Percentiles rank a stretch among this genome's conserved stretches.
phyloP scores from a whole-genome alignment of 1,140 invertebrate species.

The Orius laevigatus region DNA sequence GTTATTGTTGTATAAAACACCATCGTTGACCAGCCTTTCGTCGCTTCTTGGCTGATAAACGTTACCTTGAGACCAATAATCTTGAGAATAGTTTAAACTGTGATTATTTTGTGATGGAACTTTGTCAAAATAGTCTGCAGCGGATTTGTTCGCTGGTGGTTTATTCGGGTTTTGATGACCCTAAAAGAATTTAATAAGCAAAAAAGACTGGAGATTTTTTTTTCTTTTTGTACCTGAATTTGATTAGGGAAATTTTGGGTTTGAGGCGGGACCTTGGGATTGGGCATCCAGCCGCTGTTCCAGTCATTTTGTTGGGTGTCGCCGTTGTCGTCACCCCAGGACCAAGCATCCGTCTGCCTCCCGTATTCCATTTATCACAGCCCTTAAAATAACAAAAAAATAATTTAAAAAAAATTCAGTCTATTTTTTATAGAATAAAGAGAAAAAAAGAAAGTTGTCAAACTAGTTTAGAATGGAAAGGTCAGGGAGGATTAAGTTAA shows the following conservation, averaged over 20 bases:
- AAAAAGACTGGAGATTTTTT: not conserved
- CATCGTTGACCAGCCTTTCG: not conserved
- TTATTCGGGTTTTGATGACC: not conserved
- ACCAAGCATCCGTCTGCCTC: not conserved
- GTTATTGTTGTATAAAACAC: conserved; percentile 3
- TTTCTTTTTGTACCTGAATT: not conserved
- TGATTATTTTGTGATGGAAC: too few species aligned
- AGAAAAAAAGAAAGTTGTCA: not conserved
- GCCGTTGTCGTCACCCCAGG: conserved; percentile 2
- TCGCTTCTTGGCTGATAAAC: not conserved
- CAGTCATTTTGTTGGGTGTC: not conserved
- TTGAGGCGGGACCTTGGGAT: not conserved
- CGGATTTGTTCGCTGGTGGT: not conserved
- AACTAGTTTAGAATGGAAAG: not conserved
- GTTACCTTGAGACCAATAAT: not conserved
- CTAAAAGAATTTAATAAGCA: not conserved
- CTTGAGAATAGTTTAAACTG: not conserved
- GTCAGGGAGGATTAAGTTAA: not conserved
- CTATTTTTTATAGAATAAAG: too few species aligned
- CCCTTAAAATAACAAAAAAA: not conserved
- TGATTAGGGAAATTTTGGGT: not conserved
- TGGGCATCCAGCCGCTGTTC: not conserved
- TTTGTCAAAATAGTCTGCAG: too few species aligned
- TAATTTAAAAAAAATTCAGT: not conserved
- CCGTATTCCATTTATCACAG: not conserved